Evolutionary conservation across 1,140 invertebrate species (phyloP).

Genomic region (Dolichoris vasculosae): DNA sequence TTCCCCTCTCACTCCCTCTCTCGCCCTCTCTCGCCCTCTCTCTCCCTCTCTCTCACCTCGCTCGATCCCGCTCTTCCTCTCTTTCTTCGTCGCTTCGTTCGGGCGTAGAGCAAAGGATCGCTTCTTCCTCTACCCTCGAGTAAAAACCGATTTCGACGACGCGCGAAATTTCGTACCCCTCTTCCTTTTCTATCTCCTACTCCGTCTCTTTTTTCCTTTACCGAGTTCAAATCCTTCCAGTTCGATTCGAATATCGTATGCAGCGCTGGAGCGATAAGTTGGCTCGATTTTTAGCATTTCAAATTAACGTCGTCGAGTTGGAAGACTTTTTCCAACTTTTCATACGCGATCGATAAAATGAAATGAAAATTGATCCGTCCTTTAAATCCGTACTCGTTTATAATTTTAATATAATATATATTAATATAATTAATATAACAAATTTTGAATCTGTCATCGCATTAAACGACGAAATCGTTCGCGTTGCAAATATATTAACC

Average conservation of each 20-base stretch:
- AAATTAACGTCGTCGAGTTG: neutral
- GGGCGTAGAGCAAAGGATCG: neutral
- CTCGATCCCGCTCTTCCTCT: neutral
- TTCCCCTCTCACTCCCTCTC: neutral
- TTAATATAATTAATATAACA: neutral
- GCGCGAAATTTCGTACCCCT: constrained; percentile 39
- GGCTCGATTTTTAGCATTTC: neutral
- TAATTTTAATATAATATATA: no score
- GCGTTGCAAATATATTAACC: no score
- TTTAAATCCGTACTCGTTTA: no score
- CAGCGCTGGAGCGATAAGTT: neutral
- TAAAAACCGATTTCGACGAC: constrained; percentile 49
- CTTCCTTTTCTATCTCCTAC: neutral
- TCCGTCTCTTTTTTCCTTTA: neutral
- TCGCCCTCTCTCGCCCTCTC: neutral
- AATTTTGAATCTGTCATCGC: neutral
- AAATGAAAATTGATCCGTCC: neutral
- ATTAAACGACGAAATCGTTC: no score
- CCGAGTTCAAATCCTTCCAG: neutral
- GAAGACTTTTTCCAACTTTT: neutral
- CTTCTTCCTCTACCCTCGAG: neutral
- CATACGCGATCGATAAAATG: neutral
- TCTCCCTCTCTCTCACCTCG: neutral
- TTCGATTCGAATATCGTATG: constrained; percentile 30
- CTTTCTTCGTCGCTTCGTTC: neutral